Conservation (phyloP, 2,113 vertebrate species). For the Peucedramus taeniatus region DNA sequence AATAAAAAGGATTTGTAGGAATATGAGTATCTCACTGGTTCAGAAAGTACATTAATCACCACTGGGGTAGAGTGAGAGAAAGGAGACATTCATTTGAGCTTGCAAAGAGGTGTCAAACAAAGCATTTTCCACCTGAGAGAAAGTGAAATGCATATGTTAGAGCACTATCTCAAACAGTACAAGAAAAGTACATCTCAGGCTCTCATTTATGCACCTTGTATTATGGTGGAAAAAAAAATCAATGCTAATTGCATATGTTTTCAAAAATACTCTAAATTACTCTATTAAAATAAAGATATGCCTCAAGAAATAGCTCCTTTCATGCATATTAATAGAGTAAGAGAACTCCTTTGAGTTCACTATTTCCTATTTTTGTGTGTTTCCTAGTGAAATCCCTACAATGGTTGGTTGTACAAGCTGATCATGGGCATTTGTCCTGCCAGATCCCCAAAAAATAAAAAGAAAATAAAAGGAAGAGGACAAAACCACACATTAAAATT, state of each 20-base stretch:
- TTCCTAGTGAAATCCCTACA: background rate
- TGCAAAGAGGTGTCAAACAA: background rate
- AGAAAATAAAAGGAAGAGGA: background rate
- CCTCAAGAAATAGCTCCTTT: background rate
- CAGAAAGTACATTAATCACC: background rate
- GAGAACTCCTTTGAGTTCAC: background rate
- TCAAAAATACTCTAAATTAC: slow-evolving; percentile 11
- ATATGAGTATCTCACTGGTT: background rate
- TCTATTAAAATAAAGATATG: background rate
- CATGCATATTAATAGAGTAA: background rate
- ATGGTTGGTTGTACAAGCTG: background rate
- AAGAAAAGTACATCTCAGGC: background rate
- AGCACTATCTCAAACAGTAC: background rate
- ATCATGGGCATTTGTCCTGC: background rate
- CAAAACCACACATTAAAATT: background rate
- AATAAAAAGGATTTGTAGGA: background rate
- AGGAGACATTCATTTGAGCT: background rate
- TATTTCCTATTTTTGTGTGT: background rate
- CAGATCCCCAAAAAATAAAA: background rate
- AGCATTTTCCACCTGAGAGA: background rate
- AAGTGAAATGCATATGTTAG: background rate
- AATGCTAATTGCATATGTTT: background rate
- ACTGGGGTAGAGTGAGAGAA: background rate
- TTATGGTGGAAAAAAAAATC: background rate
- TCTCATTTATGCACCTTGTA: background rate